Percentiles rank a stretch among this genome's conserved stretches.
phyloP scores from a whole-genome alignment of 1,140 invertebrate genomes.

The Zaprionus gabonicus region DNA sequence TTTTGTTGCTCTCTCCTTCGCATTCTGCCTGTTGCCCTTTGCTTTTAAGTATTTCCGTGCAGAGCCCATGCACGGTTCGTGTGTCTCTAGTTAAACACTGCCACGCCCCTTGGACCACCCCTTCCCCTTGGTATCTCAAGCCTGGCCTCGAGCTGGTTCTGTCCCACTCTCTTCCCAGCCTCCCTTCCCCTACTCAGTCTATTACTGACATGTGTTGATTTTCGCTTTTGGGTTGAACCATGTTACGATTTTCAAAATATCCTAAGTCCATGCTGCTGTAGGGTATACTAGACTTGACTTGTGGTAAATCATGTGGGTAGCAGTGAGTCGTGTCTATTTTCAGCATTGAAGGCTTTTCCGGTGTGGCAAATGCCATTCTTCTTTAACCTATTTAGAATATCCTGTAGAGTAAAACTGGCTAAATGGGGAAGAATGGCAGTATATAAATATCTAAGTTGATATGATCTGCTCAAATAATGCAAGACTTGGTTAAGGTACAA shows the following conservation, averaged over 20 bases:
- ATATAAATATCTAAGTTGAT: no score
- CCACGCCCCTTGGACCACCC: neutral
- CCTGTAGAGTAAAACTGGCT: neutral
- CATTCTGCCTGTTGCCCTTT: constrained; percentile 5
- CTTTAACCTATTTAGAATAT: constrained; percentile 13
- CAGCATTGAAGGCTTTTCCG: constrained; percentile 57
- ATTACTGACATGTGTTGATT: constrained; percentile 63
- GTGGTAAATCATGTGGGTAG: constrained; percentile 1
- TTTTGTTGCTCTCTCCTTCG: neutral
- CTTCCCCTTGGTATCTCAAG: constrained; percentile 40
- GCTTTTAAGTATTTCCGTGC: constrained; percentile 64
- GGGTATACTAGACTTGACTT: neutral
- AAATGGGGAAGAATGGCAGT: neutral
- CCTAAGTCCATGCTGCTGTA: neutral
- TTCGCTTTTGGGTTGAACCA: constrained; percentile 58
- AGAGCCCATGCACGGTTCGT: constrained; percentile 24
- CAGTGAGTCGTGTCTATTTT: neutral
- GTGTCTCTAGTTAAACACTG: constrained; percentile 42
- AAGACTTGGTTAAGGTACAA: no score
- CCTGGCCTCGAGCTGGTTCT: constrained; percentile 51
- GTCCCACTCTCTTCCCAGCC: constrained; percentile 17
- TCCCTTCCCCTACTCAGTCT: constrained; percentile 3
- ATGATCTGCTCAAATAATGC: neutral
- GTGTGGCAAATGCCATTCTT: constrained; percentile 15
- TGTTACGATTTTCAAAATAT: constrained; percentile 37